Conservation (phyloP, 2,888 invertebrate species). For the Chrysolina americana region DNA sequence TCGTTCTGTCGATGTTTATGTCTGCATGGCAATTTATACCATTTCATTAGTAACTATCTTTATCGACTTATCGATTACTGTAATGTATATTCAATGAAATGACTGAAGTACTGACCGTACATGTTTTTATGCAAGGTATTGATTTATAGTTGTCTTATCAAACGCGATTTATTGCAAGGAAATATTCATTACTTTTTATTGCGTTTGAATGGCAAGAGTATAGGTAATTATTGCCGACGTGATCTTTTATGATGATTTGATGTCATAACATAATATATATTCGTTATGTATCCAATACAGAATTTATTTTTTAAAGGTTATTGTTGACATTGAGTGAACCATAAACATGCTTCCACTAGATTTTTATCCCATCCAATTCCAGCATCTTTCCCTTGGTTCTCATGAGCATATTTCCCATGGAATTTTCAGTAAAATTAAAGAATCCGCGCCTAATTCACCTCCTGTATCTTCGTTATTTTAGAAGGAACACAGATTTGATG, state of each 20-base stretch:
- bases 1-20: neutral
- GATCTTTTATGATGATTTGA: slow-evolving; percentile 1
- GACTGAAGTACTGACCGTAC: slow-evolving; percentile 19
- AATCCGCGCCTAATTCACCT: too few relatives aligned
- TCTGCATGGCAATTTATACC: slow-evolving; percentile 4
- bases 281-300: too few relatives aligned
- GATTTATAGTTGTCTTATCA: slow-evolving; percentile 18
- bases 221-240: slow-evolving; percentile 4
- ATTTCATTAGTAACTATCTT: slow-evolving; percentile 20
- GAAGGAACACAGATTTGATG: too few relatives aligned
- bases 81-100: slow-evolving; percentile 25
- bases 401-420: too few relatives aligned
- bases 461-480: too few relatives aligned
- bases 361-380: too few relatives aligned
- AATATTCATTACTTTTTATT: slow-evolving; percentile 22
- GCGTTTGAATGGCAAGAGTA: slow-evolving; percentile 11
- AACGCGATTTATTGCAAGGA: slow-evolving; percentile 25
- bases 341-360: too few relatives aligned
- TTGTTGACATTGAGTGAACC: too few relatives aligned
- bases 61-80: neutral
- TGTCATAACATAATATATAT: neutral
- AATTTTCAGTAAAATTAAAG: too few relatives aligned
- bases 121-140: slow-evolving; percentile 24
- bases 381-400: too few relatives aligned
- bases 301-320: too few relatives aligned